Evolutionary conservation across 2,888 invertebrate genomes (phyloP).

Genomic region (Blastobasis adustella): DNA sequence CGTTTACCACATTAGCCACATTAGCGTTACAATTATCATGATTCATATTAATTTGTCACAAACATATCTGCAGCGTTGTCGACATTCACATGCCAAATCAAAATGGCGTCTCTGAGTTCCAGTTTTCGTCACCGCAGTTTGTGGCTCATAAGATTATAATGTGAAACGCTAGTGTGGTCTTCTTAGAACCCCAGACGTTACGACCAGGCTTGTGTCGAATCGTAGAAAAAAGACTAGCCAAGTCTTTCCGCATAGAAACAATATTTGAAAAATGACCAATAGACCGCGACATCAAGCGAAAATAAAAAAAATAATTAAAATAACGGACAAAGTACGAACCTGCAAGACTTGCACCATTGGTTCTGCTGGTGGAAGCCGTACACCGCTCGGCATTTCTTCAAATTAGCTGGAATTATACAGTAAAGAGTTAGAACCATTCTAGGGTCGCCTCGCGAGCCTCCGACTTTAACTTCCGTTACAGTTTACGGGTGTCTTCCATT

Average conservation of each 20-base stretch:
- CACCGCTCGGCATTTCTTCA: constrained; percentile 99
- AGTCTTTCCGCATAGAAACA: constrained; percentile 88
- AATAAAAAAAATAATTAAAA: constrained; percentile 34
- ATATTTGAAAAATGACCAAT: constrained; percentile 42
- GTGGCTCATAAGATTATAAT: too few relatives aligned
- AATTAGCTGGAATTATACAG: constrained; percentile 82
- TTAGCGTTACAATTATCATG: too few relatives aligned
- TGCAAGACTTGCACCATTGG: constrained; percentile 99
- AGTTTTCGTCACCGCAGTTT: too few relatives aligned
- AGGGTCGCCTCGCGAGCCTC: not conserved
- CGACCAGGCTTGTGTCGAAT: constrained; percentile 61
- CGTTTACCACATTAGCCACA: too few relatives aligned
- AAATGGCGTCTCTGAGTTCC: too few relatives aligned
- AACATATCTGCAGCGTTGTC: too few relatives aligned
- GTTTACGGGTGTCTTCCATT: too few relatives aligned
- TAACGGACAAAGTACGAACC: constrained; percentile 77
- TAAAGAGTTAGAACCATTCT: constrained; percentile 26
- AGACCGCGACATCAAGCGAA: constrained; percentile 33
- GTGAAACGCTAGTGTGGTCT: too few relatives aligned
- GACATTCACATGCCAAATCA: too few relatives aligned
- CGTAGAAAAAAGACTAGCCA: constrained; percentile 65
- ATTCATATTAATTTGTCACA: too few relatives aligned
- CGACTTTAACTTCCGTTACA: too few relatives aligned
- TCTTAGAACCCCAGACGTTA: constrained; percentile 3
- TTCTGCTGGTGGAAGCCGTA: constrained; percentile 99